phyloP scores from a whole-genome alignment of 1,140 invertebrate species.

The Drosophila persimilis region DNA sequence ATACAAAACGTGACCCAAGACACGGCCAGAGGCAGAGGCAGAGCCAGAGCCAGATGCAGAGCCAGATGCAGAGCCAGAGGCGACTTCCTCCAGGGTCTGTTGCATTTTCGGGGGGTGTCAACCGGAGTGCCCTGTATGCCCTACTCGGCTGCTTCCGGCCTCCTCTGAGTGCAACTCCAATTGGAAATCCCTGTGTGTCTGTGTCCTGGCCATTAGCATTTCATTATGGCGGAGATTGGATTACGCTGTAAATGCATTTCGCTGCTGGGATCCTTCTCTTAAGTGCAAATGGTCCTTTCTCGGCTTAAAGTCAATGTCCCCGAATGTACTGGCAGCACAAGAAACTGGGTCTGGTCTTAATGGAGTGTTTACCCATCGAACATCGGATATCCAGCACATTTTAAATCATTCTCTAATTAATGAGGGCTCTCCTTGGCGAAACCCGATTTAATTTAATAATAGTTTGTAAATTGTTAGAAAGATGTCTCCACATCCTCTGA shows the following conservation, averaged over 20 bases:
- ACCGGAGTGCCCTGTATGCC: constrained; percentile 34
- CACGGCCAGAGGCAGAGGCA: too few relatives aligned
- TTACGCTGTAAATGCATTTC: constrained; percentile 62
- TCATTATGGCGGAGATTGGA: constrained; percentile 60
- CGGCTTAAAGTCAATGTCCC: constrained; percentile 13
- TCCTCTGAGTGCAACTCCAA: constrained; percentile 7
- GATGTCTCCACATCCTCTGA: too few relatives aligned
- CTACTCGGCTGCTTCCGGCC: constrained; percentile 37
- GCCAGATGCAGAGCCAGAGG: constrained; percentile 3
- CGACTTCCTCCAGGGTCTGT: constrained; percentile 27
- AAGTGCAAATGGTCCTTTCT: constrained; percentile 13
- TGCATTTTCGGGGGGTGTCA: constrained; percentile 40
- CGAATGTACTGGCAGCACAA: too few relatives aligned
- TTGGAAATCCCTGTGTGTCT: constrained; percentile 7
- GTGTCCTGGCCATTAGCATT: constrained; percentile 59
- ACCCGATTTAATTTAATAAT: too few relatives aligned
- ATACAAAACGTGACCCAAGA: constrained; percentile 48
- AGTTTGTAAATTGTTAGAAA: too few relatives aligned
- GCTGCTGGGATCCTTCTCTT: constrained; percentile 31
- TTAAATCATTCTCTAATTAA: too few relatives aligned
- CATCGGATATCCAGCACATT: too few relatives aligned
- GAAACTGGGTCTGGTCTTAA: too few relatives aligned
- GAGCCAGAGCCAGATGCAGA: neutral
- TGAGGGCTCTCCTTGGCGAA: too few relatives aligned
- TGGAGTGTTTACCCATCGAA: too few relatives aligned